A percentile compares a stretch with the other conserved stretches of the same genome.
These are phyloP conservation scores for Diuraphis noxia DNA, from an alignment of 1,140 invertebrate genomes.

Conservation along the genomic window DNA sequence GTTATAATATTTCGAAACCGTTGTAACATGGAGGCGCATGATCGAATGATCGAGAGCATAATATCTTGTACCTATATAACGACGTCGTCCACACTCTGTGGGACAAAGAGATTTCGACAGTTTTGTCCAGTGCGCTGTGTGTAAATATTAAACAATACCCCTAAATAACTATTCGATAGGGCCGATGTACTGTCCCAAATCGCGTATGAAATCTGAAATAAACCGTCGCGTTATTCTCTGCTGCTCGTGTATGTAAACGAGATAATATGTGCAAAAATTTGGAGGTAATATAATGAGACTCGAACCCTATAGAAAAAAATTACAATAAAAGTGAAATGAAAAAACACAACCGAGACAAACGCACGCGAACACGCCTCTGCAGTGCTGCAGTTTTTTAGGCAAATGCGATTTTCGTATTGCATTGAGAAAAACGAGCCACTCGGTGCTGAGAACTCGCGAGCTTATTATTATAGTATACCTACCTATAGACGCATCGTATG, in stretches of 20 bases:
- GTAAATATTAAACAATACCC: too few species aligned
- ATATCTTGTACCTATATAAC: too few species aligned
- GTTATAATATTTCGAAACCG: background rate
- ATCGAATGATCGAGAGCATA: background rate
- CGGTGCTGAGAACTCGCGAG: too few species aligned
- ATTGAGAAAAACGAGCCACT: background rate
- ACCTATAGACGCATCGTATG: too few species aligned
- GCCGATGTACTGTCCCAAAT: too few species aligned
- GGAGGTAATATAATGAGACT: background rate
- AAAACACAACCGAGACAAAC: background rate
- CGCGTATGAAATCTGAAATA: too few species aligned
- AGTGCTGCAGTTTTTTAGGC: background rate
- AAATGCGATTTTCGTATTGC: constrained; percentile 8
- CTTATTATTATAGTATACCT: too few species aligned
- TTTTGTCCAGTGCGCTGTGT: background rate
- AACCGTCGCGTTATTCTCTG: background rate
- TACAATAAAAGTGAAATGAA: too few species aligned
- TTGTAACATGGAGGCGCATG: background rate
- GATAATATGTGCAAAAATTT: background rate
- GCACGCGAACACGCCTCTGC: background rate
- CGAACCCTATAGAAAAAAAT: background rate
- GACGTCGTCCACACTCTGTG: background rate
- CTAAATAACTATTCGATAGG: too few species aligned
- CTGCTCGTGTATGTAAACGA: background rate
- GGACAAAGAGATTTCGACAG: background rate